These are phyloP conservation scores for Halcyon chelicuti DNA, from an alignment of 2,797 vertebrate genomes.

Conservation along the genomic window DNA sequence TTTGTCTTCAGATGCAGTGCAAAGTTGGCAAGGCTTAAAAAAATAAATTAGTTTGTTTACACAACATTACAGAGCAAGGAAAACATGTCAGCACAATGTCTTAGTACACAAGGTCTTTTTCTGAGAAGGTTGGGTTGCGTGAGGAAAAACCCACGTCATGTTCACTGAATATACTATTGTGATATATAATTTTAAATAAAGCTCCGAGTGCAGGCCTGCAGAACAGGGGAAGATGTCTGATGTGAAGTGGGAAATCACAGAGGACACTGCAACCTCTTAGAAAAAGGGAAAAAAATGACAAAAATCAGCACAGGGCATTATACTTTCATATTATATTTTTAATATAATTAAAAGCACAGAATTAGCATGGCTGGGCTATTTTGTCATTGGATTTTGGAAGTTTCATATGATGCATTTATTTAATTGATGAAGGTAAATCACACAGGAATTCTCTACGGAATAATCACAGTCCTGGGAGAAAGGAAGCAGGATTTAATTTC, in stretches of 20 bases:
- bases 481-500: background rate
- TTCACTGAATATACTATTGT: background rate
- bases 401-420: background rate
- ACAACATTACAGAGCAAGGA: constrained; percentile 24
- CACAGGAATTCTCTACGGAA: background rate
- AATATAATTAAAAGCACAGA: background rate
- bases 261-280: background rate
- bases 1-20: background rate
- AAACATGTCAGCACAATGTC: constrained; percentile 19
- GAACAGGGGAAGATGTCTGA: background rate
- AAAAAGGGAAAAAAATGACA: background rate
- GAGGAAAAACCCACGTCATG: background rate
- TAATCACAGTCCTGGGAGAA: background rate
- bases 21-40: constrained; percentile 35
- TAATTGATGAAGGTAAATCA: background rate
- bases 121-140: background rate
- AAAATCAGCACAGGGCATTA: background rate
- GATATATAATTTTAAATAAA: background rate
- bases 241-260: background rate
- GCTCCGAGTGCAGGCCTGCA: background rate
- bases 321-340: background rate
- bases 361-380: background rate
- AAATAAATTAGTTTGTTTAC: constrained; percentile 28
- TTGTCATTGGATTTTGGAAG: background rate
- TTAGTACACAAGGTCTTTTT: background rate